phyloP scores from a whole-genome alignment of 1,140 invertebrate genomes.

The Sycophila sp. region DNA sequence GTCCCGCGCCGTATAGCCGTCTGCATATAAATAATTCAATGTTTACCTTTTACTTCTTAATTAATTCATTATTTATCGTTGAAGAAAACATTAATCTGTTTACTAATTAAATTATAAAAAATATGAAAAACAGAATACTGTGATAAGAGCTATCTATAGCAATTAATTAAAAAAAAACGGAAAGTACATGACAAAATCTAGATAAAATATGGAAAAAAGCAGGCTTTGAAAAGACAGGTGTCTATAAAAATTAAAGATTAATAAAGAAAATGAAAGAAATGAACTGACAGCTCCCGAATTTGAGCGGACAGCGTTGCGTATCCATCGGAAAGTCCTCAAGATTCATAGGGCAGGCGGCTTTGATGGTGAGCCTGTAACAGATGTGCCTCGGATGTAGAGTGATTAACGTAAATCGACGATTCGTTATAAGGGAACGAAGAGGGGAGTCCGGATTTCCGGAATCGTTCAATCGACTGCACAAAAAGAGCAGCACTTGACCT shows the following conservation, averaged over 20 bases:
- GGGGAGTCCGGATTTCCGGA: too few relatives aligned
- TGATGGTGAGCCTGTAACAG: conserved; percentile 83
- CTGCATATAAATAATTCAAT: too few relatives aligned
- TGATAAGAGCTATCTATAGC: too few relatives aligned
- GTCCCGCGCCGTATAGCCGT: conserved; percentile 85
- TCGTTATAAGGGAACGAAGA: neutral
- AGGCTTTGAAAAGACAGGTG: too few relatives aligned
- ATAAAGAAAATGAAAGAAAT: neutral
- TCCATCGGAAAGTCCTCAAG: conserved; percentile 93
- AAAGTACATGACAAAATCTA: too few relatives aligned
- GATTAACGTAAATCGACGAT: neutral
- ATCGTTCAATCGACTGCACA: conserved; percentile 16
- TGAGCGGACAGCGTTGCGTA: conserved; percentile 84
- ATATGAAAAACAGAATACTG: too few relatives aligned
- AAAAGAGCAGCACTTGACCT: conserved; percentile 15
- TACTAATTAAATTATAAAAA: too few relatives aligned
- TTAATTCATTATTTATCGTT: too few relatives aligned
- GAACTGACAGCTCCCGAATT: conserved; percentile 88
- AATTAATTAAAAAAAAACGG: too few relatives aligned
- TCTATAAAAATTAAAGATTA: neutral
- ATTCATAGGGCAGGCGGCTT: conserved; percentile 93
- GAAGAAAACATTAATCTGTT: too few relatives aligned
- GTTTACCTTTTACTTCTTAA: too few relatives aligned
- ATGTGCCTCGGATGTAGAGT: conserved; percentile 11
- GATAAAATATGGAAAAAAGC: too few relatives aligned